Percentiles rank a stretch among this genome's conserved stretches.
Evolutionary conservation across 2,113 vertebrate genomes (phyloP).

Genomic region (Xiphorhynchus elegans): DNA sequence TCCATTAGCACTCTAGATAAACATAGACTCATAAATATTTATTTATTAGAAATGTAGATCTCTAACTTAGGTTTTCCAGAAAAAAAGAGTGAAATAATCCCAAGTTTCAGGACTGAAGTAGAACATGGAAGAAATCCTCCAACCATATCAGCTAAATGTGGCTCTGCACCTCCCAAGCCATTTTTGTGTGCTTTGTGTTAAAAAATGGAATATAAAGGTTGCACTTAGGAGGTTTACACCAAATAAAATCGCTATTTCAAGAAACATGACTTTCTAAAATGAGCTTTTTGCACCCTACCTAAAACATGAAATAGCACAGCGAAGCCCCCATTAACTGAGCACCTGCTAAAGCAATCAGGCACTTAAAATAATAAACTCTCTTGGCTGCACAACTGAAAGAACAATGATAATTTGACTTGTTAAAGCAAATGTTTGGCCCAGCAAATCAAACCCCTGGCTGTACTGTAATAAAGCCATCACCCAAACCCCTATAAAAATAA

Average conservation of each 20-base stretch:
- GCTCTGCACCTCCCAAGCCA: background rate
- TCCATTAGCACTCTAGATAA: background rate
- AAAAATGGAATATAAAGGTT: conserved; percentile 25
- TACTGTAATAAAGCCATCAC: conserved; percentile 7
- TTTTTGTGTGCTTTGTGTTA: background rate
- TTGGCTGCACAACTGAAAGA: conserved; percentile 4
- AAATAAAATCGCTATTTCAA: conserved; percentile 25
- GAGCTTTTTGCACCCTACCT: conserved; percentile 30
- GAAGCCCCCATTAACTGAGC: conserved; percentile 46
- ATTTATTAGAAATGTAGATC: background rate
- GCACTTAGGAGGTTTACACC: conserved; percentile 8
- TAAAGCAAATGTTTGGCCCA: conserved; percentile 45
- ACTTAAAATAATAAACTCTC: conserved; percentile 48
- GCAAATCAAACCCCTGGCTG: conserved; percentile 19
- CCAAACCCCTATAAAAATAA: conserved; percentile 29
- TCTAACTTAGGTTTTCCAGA: background rate
- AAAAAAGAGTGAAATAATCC: background rate
- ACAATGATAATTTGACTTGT: conserved; percentile 44
- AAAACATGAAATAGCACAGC: conserved; percentile 37
- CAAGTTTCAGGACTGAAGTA: background rate
- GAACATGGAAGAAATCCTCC: background rate
- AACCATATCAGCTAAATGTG: fast-evolving
- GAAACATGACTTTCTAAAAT: conserved; percentile 18
- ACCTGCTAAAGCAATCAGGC: conserved; percentile 66
- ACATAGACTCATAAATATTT: background rate